Percentiles rank a stretch among this genome's conserved stretches.
Evolutionary conservation across 2,113 vertebrate species (phyloP).

Genomic region (Canis aureus): DNA sequence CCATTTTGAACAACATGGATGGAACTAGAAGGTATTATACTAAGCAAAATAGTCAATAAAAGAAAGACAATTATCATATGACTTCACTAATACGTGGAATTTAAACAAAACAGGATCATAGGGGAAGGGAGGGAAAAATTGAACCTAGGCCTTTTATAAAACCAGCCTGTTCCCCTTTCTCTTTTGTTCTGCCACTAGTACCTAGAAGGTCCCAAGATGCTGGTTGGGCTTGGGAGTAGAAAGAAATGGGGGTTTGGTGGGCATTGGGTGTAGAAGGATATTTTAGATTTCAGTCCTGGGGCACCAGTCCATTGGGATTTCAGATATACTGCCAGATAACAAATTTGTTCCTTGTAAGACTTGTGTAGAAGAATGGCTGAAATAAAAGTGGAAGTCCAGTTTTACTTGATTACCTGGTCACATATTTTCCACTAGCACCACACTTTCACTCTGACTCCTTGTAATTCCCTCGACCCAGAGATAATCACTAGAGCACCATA

Average conservation of each 20-base stretch:
- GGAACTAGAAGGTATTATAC: background rate
- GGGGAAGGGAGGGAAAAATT: background rate
- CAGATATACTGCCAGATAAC: background rate
- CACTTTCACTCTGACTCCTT: background rate
- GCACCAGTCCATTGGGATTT: background rate
- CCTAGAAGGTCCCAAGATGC: background rate
- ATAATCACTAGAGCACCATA: background rate
- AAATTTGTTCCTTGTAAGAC: background rate
- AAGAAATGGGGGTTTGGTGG: background rate
- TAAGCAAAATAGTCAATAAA: background rate
- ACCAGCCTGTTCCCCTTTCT: rapidly evolving
- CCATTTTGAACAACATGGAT: background rate
- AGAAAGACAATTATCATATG: background rate
- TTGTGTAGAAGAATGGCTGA: background rate
- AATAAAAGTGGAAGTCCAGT: background rate
- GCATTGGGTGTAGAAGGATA: background rate
- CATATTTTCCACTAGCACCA: background rate
- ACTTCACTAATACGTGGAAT: background rate
- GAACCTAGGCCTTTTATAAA: background rate
- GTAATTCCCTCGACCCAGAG: background rate
- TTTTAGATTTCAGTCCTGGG: background rate
- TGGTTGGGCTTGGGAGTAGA: background rate
- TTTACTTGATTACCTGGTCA: background rate
- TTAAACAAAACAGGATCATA: background rate
- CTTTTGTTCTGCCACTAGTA: background rate